These are phyloP conservation scores for Chloebia gouldiae DNA, from an alignment of 2,113 vertebrate species.

Conservation along the genomic window DNA sequence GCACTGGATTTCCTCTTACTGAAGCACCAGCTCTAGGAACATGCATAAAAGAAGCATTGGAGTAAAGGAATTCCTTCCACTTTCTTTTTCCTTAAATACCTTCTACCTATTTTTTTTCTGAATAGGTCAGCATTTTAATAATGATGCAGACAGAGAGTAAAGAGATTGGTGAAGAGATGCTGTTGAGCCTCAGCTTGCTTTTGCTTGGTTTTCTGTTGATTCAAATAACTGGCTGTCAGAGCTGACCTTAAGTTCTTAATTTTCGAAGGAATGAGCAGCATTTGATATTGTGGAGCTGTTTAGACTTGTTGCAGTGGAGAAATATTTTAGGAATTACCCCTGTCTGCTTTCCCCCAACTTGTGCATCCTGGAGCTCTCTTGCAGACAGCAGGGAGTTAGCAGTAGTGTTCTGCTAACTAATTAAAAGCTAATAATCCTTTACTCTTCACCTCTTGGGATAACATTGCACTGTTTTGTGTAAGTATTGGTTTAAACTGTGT, in stretches of 20 bases:
- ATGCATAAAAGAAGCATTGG: neutral
- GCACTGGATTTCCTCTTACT: neutral
- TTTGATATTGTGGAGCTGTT: neutral
- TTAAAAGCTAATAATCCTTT: neutral
- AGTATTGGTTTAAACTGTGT: neutral
- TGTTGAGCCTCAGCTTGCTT: neutral
- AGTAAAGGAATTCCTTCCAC: neutral
- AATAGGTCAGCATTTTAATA: neutral
- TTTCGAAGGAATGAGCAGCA: neutral
- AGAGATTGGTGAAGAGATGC: neutral
- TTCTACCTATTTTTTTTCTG: neutral
- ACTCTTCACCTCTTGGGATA: neutral
- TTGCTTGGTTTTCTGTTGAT: neutral
- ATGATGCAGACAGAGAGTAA: neutral
- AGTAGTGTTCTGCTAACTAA: neutral
- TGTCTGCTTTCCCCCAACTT: neutral
- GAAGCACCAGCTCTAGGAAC: neutral
- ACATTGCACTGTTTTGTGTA: neutral
- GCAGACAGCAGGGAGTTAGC: neutral
- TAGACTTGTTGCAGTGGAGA: neutral
- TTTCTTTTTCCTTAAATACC: neutral
- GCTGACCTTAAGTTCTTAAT: neutral
- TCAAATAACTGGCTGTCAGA: neutral
- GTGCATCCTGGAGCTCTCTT: neutral
- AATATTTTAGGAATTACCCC: neutral